phyloP scores from a whole-genome alignment of 2,113 vertebrate genomes.

The Xiphophorus maculatus region DNA sequence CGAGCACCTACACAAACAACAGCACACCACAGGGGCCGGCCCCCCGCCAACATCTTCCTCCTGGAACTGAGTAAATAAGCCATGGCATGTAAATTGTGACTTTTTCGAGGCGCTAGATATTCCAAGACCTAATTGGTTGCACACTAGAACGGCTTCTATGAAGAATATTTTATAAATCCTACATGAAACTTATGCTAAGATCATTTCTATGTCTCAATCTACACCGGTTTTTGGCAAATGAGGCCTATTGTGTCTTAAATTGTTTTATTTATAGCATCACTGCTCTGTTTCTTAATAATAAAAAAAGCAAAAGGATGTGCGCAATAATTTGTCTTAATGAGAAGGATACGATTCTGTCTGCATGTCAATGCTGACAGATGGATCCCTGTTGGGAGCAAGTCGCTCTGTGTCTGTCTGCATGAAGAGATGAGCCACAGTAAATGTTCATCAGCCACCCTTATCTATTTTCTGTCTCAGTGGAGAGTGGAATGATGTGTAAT shows the following conservation, averaged over 20 bases:
- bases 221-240: not conserved
- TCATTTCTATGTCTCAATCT: not conserved
- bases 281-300: slow-evolving; percentile 25
- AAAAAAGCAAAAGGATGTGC: slow-evolving; percentile 25
- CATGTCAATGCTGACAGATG: slow-evolving; percentile 26
- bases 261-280: not conserved
- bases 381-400: slow-evolving; percentile 36
- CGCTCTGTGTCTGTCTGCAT: slow-evolving; percentile 25
- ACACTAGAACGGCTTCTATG: not conserved
- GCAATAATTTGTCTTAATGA: slow-evolving; percentile 49
- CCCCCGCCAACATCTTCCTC: no score
- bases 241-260: not conserved
- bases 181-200: not conserved
- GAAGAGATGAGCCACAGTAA: slow-evolving; percentile 37
- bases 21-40: no score
- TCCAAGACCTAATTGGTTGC: not conserved
- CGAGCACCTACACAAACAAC: no score
- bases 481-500: slow-evolving; percentile 60
- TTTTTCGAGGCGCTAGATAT: not conserved
- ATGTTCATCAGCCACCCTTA: slow-evolving; percentile 52
- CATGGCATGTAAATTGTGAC: not conserved
- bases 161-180: not conserved
- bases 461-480: slow-evolving; percentile 57
- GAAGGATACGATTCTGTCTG: slow-evolving; percentile 14
- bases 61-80: not conserved